These are phyloP conservation scores for Lanius collurio DNA, from an alignment of 2,113 vertebrate genomes.

Conservation along the genomic window DNA sequence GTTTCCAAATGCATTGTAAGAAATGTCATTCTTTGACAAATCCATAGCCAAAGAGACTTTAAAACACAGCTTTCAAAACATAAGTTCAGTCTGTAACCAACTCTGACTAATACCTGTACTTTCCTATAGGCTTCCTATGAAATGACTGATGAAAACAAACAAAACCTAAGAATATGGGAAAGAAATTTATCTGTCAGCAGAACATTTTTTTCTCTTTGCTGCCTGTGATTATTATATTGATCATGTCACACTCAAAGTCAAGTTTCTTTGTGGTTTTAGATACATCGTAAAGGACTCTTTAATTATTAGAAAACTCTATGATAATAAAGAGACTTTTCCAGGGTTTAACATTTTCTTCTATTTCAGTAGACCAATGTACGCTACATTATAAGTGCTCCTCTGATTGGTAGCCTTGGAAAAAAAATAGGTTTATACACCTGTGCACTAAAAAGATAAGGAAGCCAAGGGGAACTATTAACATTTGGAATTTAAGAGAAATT, in stretches of 20 bases:
- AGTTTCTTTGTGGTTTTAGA: not conserved
- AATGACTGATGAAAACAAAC: not conserved
- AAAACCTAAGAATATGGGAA: not conserved
- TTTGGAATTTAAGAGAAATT: not conserved
- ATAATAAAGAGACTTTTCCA: not conserved
- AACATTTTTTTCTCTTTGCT: not conserved
- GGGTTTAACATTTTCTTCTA: not conserved
- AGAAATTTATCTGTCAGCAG: not conserved
- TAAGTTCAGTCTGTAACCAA: not conserved
- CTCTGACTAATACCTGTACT: not conserved
- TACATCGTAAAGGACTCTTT: not conserved
- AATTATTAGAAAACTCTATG: not conserved
- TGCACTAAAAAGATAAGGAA: not conserved
- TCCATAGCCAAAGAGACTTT: not conserved
- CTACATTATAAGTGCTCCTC: not conserved
- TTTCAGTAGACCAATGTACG: not conserved
- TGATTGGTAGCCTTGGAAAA: not conserved
- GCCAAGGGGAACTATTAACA: not conserved
- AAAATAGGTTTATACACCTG: not conserved
- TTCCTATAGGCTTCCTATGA: not conserved
- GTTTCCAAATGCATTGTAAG: not conserved
- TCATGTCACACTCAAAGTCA: not conserved
- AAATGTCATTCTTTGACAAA: not conserved
- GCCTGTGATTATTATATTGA: not conserved
- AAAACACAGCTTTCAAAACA: not conserved